Base-by-base conservation (phyloP, 1,140 invertebrate genomes). In the Drosophila neocordata region DNA sequence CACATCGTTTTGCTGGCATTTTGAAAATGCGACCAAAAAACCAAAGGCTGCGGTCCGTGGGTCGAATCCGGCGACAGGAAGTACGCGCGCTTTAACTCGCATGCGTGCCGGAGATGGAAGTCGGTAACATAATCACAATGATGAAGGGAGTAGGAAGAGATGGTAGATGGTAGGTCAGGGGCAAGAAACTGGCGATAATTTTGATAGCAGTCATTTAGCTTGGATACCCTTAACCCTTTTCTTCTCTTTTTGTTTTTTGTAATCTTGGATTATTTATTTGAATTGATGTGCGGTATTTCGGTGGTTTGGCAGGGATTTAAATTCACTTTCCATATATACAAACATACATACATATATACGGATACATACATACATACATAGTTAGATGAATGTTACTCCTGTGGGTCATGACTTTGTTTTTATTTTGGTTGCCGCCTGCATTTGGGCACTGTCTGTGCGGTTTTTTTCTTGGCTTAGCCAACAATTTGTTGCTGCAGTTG, bases 241-340 rank as follows among this genome's bases (percentile, higher is more conserved):
- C 31, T 22, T 31, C 18, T 51, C 37, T 41, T 53, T 57, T 74
- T 77, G 69, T 79, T 69, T 85, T 82, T 85, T 71, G 87, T 87
- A 83, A 83, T 85, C 27, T 82, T 82, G 79, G 81, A 87, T 87
- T 85, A 85, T 85, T 85, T 85, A 85, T 85, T 85, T 85, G 78
- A 85, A 85, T 81, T 87, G 82, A 85, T 85, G 82, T 85, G 81
- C 81, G 82, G 81, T 66, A 24, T 24, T 51, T 11, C 41, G 27
- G 53, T 58, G 72, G 24, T 56, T 31, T 74, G 64, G 67, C 72
- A 68, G 41, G 72, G 71, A 74, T 75, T 75, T 75, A 75, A 61
- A 62, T 67, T 11, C 13, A 59, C 24, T 11, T 66, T 18, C 24
- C 34, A 31, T 38, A 55, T n/a, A 48, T 31, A 18, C 27, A 12